Percentiles rank a stretch among this genome's conserved stretches.
phyloP scores from a whole-genome alignment of 1,140 invertebrate species.

The Diorhabda sublineata region DNA sequence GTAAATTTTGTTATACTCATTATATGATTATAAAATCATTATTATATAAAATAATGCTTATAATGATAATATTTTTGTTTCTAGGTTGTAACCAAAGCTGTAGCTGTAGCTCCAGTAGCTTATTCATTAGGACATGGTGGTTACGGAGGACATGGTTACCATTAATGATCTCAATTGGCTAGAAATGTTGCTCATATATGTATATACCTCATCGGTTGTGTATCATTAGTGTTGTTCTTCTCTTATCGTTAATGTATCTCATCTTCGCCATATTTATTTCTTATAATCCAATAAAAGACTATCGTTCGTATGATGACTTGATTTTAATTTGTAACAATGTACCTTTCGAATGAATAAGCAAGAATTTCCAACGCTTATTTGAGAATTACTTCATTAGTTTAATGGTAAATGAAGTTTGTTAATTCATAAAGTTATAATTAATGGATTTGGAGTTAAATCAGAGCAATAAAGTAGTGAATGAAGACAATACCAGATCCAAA shows the following conservation, averaged over 20 bases:
- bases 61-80: neutral
- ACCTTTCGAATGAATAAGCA: no score
- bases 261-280: slow-evolving; percentile 9
- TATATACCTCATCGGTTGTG: slow-evolving; percentile 17
- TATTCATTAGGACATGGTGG: slow-evolving; percentile 10
- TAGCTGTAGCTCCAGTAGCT: slow-evolving; percentile 14
- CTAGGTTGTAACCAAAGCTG: slow-evolving; percentile 4
- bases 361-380: no score
- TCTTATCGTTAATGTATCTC: neutral
- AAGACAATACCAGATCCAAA: no score
- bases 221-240: neutral
- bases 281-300: slow-evolving; percentile 14
- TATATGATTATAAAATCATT: neutral
- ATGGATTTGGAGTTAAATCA: no score
- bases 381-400: no score
- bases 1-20: neutral
- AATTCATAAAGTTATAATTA: no score
- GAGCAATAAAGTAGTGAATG: no score
- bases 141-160: slow-evolving; percentile 11
- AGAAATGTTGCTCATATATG: slow-evolving; percentile 18
- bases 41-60: neutral
- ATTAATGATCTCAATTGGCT: slow-evolving; percentile 11
- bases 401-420: no score
- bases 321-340: no score
- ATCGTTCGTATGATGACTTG: slow-evolving; percentile 1